Evolutionary conservation across 2,797 vertebrate genomes (phyloP), one percentile per base, ranked within the genome.

Genomic region (Platyrinchus mystaceus): DNA sequence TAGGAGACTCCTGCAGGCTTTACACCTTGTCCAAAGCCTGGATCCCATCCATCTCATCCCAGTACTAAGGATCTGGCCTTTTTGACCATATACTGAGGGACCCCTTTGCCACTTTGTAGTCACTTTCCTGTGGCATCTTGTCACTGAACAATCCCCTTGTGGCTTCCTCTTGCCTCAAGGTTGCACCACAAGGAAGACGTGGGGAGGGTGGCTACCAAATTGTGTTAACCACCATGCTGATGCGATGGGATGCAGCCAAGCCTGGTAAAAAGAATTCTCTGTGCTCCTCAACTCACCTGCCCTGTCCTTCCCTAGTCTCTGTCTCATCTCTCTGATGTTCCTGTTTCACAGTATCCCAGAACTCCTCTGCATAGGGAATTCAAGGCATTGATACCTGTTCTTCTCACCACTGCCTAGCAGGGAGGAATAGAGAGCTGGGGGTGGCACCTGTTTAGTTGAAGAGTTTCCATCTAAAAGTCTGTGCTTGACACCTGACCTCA

Each of bases 21-120:
- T 39, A 11, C 32, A 5, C 3, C 0, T 49, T 12, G 7, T 32
- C 59, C 39, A 43, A 30, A n/a, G n/a, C 69, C 53, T 4, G 1
- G 10, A 7, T 75, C 56, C 41, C 27, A 8, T 34, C 39, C 36
- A 14, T 21, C 36, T 53, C 20, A 70, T 22, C 32, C 17, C 22
- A 11, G 19, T 8, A 12, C 12, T 10, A 39, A 85, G 53, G 19
- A 30, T 34, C 46, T 80, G 49, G 7, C 32, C 15, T 34, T 77
- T 60, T 6, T 44, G 19, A 14, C 44, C 8, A 3, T 5, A 9
- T 6, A 16, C 26, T 32, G 37, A 49, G 14, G 50, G 44, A 56
- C 22, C 4, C 22, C 28, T 87, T 41, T 70, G 88, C 52, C 7
- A 12, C 23, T 56, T 52, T 15, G 18, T 9, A 47, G n/a, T 52